Conservation (phyloP, 2,113 vertebrate genomes). For the Thalassarche chlororhynchos region DNA sequence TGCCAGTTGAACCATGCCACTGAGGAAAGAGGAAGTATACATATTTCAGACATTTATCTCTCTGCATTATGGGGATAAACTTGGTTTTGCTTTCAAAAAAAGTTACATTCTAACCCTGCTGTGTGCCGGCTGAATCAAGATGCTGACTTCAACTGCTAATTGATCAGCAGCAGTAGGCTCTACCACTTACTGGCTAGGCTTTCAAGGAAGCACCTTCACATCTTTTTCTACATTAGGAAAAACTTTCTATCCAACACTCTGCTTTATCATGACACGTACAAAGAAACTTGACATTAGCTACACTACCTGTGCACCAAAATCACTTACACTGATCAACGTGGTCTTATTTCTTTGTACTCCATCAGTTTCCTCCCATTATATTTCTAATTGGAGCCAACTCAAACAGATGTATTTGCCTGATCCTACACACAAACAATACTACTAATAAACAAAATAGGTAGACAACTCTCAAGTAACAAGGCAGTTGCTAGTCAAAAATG, state of each 20-base stretch:
- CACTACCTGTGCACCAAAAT: neutral
- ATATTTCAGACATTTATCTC: neutral
- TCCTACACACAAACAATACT: neutral
- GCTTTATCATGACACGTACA: neutral
- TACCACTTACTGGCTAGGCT: rapidly evolving
- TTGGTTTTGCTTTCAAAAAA: neutral
- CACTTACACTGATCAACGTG: neutral
- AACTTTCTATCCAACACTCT: neutral
- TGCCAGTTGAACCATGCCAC: neutral
- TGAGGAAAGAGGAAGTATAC: neutral
- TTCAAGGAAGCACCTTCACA: neutral
- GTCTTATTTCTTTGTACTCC: neutral
- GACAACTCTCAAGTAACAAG: neutral
- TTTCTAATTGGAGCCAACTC: neutral
- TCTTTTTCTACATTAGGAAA: neutral
- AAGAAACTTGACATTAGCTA: neutral
- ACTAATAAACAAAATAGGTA: neutral
- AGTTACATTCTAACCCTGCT: neutral
- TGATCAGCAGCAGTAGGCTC: neutral
- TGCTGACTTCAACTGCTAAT: neutral
- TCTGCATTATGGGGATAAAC: neutral
- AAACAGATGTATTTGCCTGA: neutral
- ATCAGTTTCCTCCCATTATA: neutral
- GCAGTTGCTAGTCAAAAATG: neutral
- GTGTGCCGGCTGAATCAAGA: neutral